A percentile compares a stretch with the other conserved stretches of the same genome.
Evolutionary conservation across 1,140 invertebrate genomes (phyloP).

Genomic region (Tachypleus tridentatus): DNA sequence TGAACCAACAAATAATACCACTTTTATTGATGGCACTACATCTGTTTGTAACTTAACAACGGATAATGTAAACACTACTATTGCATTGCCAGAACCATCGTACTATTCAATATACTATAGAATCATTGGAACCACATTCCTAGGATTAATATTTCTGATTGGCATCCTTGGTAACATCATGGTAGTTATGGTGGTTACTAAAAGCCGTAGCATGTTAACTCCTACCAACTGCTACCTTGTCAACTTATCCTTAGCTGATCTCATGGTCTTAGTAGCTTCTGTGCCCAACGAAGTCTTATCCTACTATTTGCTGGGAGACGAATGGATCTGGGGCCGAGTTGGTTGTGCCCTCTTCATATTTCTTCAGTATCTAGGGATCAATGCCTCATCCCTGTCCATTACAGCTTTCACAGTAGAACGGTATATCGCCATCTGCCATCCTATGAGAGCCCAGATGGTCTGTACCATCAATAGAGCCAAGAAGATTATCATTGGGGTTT

Average conservation of each 20-base stretch:
- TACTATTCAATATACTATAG: conserved; percentile 41
- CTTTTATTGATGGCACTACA: too few relatives aligned
- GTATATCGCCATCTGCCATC: conserved; percentile 48
- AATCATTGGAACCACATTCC: conserved; percentile 44
- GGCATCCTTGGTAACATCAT: conserved; percentile 45
- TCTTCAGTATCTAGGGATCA: conserved; percentile 52
- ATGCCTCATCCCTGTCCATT: conserved; percentile 50
- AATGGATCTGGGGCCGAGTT: conserved; percentile 46
- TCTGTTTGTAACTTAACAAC: too few relatives aligned
- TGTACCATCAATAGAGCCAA: conserved; percentile 46
- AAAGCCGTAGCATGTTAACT: conserved; percentile 41
- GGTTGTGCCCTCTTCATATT: conserved; percentile 49
- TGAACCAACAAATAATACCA: too few relatives aligned
- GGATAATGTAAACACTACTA: too few relatives aligned
- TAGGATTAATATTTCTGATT: conserved; percentile 43
- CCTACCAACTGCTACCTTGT: conserved; percentile 52
- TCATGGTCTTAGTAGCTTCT: conserved; percentile 43
- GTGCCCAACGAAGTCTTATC: conserved; percentile 46
- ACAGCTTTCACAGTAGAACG: conserved; percentile 53
- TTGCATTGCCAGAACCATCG: conserved; percentile 18
- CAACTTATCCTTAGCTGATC: conserved; percentile 47
- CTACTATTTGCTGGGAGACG: conserved; percentile 43
- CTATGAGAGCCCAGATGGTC: conserved; percentile 43
- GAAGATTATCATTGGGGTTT: conserved; percentile 43
- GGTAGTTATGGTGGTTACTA: conserved; percentile 41